phyloP scores from a whole-genome alignment of 2,888 invertebrate species.

The Agriopis leucophaearia region DNA sequence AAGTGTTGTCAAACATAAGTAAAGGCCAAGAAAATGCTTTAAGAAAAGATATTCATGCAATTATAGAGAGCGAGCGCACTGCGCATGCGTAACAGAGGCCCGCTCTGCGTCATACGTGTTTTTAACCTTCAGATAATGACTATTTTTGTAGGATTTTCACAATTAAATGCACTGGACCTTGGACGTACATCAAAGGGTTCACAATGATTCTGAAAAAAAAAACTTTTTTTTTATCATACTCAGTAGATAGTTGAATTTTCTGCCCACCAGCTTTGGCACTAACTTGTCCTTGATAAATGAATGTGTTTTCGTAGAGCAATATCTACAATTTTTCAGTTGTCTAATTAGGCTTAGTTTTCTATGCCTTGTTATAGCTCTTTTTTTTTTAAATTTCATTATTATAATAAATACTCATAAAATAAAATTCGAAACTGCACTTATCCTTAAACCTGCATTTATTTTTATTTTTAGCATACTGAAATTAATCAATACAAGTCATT shows the following conservation, averaged over 20 bases:
- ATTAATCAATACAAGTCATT: background rate
- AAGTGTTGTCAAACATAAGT: background rate
- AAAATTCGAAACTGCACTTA: no score
- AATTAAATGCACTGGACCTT: conserved; percentile 14
- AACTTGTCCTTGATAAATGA: background rate
- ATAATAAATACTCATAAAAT: no score
- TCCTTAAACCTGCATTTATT: no score
- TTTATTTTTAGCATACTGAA: background rate
- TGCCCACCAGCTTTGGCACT: background rate
- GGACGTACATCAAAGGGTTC: background rate
- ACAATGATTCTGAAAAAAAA: background rate
- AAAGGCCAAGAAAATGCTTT: conserved; percentile 44
- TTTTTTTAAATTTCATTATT: no score
- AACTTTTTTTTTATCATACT: background rate
- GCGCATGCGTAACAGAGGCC: conserved; percentile 63
- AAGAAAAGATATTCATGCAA: conserved; percentile 61
- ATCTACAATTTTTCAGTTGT: background rate
- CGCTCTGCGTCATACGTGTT: conserved; percentile 66
- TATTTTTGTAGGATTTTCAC: conserved; percentile 33
- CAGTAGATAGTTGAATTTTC: background rate
- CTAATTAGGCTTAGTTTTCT: background rate
- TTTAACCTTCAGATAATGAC: conserved; percentile 48
- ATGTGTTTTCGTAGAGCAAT: background rate
- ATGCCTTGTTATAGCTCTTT: background rate
- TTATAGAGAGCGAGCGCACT: conserved; percentile 50